Base-by-base conservation (phyloP, 2,797 vertebrate genomes). In the Lacerta agilis region DNA sequence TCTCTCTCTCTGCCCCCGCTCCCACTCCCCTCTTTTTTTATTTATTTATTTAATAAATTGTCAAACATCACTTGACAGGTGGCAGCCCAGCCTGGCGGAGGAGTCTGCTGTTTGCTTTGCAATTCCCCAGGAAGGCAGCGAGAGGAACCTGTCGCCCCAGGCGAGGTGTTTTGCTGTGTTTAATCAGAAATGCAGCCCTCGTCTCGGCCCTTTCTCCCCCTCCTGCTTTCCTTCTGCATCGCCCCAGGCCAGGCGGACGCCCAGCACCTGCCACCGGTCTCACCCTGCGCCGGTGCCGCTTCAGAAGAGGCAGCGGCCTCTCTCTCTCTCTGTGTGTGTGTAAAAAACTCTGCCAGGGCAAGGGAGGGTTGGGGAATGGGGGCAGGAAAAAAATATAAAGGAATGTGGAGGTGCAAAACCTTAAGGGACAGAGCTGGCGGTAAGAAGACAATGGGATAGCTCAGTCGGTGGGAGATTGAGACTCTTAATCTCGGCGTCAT, bases 241-340 rank as follows among this genome's bases (percentile, higher is more conserved):
- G 97, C 98, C 97, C 36, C 81, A 33, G 98, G 98, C 98, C 96
- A 96, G 95, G 94, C 97, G 96, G 97, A 98, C 97, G 95, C 88
- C 90, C 96, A 98, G 97, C 98, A 98, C 98, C 98, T 99, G 98
- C 98, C 97, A 97, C 94, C 96, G 72, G 95, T 92, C 95, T 97
- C 96, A 96, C 97, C 97, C 95, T 94, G 95, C 94, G 33, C 33
- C 33, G 97, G 92, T 97, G 96, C 98, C 97, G 87, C 95, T 95
- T 89, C 85, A 96, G 96, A 95, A 96, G 96, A 96, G 95, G 94
- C 89, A 55, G 92, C 89, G 92, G 94, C 93, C 95, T 97, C 96
- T 3, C 49, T 13, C 45, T 3, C 45, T 11, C 45, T 3, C 10
- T 43, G 41, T 95, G 95, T 94, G 90, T 92, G 82, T 92, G 85